Evolutionary conservation across 2,888 invertebrate species (phyloP).

Genomic region (Strigamia crassipes): DNA sequence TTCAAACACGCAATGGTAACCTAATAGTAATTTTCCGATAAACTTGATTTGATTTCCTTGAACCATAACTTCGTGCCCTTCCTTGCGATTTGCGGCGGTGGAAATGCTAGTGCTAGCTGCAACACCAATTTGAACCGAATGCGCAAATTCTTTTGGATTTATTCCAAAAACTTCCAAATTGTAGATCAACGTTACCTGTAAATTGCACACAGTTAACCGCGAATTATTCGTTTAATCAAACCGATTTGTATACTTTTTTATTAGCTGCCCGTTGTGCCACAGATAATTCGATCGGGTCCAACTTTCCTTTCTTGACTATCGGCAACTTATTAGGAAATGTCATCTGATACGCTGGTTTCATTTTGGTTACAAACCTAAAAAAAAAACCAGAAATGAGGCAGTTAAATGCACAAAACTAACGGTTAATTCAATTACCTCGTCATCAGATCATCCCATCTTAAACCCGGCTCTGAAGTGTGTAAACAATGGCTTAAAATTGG

Average conservation of each 20-base stretch:
- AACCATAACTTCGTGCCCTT: constrained; percentile 71
- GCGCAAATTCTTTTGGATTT: constrained; percentile 75
- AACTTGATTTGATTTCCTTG: constrained; percentile 86
- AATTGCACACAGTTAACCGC: neutral
- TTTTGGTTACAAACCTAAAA: constrained; percentile 66
- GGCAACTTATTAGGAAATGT: constrained; percentile 61
- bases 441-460: constrained; percentile 75
- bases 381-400: too few species aligned
- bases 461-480: constrained; percentile 50
- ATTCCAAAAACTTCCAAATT: constrained; percentile 88
- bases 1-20: constrained; percentile 54
- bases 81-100: constrained; percentile 71
- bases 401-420: neutral
- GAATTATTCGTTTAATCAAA: neutral
- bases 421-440: constrained; percentile 58
- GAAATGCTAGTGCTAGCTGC: constrained; percentile 86
- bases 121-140: constrained; percentile 79
- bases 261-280: constrained; percentile 79
- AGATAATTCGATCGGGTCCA: constrained; percentile 77
- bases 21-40: constrained; percentile 64
- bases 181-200: constrained; percentile 81
- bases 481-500: neutral
- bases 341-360: constrained; percentile 74
- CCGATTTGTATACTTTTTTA: constrained; percentile 71
- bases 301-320: constrained; percentile 68